Percentiles rank a stretch among this genome's conserved stretches.
Evolutionary conservation across 2,113 vertebrate species (phyloP).

Genomic region (Terrapene triunguis): DNA sequence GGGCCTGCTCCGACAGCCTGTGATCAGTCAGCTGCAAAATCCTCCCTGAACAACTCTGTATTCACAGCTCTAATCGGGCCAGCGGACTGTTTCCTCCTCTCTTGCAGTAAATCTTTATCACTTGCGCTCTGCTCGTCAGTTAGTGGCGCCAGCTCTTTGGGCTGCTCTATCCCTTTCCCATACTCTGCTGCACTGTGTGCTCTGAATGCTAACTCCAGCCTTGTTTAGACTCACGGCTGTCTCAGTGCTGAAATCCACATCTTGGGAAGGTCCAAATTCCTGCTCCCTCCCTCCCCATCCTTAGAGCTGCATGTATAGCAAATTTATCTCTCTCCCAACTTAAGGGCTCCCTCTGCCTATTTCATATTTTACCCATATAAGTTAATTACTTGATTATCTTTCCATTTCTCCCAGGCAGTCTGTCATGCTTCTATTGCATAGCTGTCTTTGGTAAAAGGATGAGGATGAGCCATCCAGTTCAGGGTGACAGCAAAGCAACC

Average conservation of each 20-base stretch:
- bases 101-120: slow-evolving; percentile 87
- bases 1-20: slow-evolving; percentile 85
- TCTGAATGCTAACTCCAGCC: slow-evolving; percentile 74
- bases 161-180: slow-evolving; percentile 69
- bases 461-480: slow-evolving; percentile 42
- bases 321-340: background rate
- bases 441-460: slow-evolving; percentile 18
- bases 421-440: background rate
- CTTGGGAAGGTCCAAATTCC: slow-evolving; percentile 19
- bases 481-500: slow-evolving; percentile 39
- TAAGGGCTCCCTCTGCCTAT: background rate
- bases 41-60: slow-evolving; percentile 82
- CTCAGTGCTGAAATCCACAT: background rate
- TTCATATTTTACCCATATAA: slow-evolving; percentile 46
- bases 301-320: background rate
- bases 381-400: slow-evolving; percentile 25
- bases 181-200: slow-evolving; percentile 62
- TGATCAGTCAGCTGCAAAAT: slow-evolving; percentile 86
- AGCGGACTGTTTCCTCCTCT: slow-evolving; percentile 82
- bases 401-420: background rate
- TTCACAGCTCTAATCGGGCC: slow-evolving; percentile 85
- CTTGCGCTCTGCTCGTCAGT: slow-evolving; percentile 81
- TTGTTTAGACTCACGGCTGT: slow-evolving; percentile 30
- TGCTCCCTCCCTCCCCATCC: background rate
- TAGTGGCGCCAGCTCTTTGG: slow-evolving; percentile 85